Conservation (phyloP, 2,797 vertebrate species). For the Carduelis carduelis region DNA sequence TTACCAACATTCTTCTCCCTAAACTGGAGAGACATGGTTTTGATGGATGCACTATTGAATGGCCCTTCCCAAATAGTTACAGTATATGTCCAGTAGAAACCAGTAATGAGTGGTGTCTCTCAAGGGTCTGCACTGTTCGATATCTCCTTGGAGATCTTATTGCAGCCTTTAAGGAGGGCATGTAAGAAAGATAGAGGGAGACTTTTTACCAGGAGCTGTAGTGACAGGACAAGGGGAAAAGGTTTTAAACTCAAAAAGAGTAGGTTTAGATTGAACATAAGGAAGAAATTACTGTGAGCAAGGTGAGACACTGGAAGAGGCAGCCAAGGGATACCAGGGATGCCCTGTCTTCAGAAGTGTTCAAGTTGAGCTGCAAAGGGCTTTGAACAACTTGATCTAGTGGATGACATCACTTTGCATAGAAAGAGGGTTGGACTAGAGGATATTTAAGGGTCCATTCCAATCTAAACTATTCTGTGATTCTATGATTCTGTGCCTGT, state of each 20-base stretch:
- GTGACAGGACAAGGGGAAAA: background rate
- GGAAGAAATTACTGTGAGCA: background rate
- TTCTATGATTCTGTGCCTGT: background rate
- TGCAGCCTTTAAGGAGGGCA: background rate
- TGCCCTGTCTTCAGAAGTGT: no score
- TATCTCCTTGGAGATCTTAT: background rate
- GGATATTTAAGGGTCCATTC: background rate
- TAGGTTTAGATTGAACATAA: background rate
- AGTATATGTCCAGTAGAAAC: background rate
- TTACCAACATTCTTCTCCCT: background rate
- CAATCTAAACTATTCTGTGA: background rate
- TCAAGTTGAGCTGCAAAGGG: background rate
- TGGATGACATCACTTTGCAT: no score
- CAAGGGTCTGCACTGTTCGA: fast-evolving
- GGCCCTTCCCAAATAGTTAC: background rate
- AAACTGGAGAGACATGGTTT: fast-evolving
- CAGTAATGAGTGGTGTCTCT: background rate
- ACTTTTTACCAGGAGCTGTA: background rate
- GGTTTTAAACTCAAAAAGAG: background rate
- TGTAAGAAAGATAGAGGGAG: background rate
- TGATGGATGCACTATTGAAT: background rate
- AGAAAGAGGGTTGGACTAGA: background rate
- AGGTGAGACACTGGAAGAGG: background rate
- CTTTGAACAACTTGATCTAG: background rate
- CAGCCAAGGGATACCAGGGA: background rate